Evolutionary conservation across 2,113 vertebrate species (phyloP), one percentile per base, ranked within the genome.

Genomic region (Carlito syrichta): DNA sequence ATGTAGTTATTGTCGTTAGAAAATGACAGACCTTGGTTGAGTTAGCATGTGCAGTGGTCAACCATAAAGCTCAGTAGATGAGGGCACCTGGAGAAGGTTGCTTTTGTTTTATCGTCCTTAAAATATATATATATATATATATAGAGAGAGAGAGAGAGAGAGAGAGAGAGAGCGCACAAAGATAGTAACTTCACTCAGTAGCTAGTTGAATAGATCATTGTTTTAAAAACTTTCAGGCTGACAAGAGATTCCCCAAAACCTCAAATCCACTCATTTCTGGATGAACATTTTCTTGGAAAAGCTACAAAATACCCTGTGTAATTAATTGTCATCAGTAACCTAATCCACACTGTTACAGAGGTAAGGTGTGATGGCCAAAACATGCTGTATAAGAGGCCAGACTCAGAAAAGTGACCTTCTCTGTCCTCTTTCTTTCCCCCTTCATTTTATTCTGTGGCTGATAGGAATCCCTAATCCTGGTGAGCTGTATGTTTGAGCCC

Each of bases 221-320:
- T 82, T 89, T 91, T 58, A 17, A 19, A 78, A 94, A 25, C 3
- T 63, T 45, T 45, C 50, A 9, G 14, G 60, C n/a, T 43, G 14
- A 1, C 54, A 58, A 81, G 63, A 58, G 66, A 58, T n/a, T 56
- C 58, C n/a, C 35, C 35, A 60, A 93, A 76, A 52, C n/a, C 23
- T 86, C 32, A 43, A 3, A 50, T 74, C 90, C 43, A 40, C 30
- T 87, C 30, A 12, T 71, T 73, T 87, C 8, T 16, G 2, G 4
- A 25, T 86, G 20, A 76, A 38, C 8, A 22, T 78, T 79, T 86
- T 95, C 73, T 79, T 62, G 23, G 62, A 58, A 89, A 82, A 89
- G 43, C 38, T 83, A 5, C 11, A 43, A 10, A 30, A 25, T 87
- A 23, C 9, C n/a, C 66, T 38, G 3, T 71, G 0, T 63, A 40